Base-by-base conservation (phyloP, 2,113 vertebrate species). In the Burhinus bistriatus region DNA sequence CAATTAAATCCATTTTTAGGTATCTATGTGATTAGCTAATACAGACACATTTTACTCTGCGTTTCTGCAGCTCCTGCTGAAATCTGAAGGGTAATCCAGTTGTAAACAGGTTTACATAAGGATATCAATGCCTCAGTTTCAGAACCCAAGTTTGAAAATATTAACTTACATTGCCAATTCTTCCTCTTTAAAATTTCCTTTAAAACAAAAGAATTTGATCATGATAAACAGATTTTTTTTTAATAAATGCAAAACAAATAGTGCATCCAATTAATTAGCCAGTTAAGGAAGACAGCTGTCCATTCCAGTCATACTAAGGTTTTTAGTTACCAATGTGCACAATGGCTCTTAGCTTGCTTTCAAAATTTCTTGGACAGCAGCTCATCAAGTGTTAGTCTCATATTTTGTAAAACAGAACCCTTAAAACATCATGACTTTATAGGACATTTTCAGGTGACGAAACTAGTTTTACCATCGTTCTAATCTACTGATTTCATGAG, bases 251-350 rank as follows among this genome's bases (percentile, higher is more conserved):
- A 95, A 94, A 95, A 57, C 90, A 95, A 97, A 95, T 45, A 84
- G 69, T 76, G 94, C 25, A 95, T 92, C 94, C 40, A 96, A 97
- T 97, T 96, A 97, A 96, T 97, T 96, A 97, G 44, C 11, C 68
- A 85, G 93, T 89, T 85, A 96, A 91, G 89, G 81, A 96, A 95
- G 82, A 91, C 95, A 96, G 95, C 95, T 96, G 96, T 51, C 94
- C 95, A 96, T 97, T 97, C 95, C 92, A 91, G 59, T 78, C 94
- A 95, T 95, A 82, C 94, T 95, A 66, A 71, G 83, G 87, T 90
- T 94, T 96, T 93, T 77, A 87, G 72, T 96, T 95, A 93, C 92
- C 36, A 70, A 57, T n/a, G 23, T 72, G 71, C 45, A 87, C 61
- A 90, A 57, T 30, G 29, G 57, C 25, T 65, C 83, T 76, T 25